Conservation (phyloP, 1,140 invertebrate species). For the Pachypeltis micranthus region DNA sequence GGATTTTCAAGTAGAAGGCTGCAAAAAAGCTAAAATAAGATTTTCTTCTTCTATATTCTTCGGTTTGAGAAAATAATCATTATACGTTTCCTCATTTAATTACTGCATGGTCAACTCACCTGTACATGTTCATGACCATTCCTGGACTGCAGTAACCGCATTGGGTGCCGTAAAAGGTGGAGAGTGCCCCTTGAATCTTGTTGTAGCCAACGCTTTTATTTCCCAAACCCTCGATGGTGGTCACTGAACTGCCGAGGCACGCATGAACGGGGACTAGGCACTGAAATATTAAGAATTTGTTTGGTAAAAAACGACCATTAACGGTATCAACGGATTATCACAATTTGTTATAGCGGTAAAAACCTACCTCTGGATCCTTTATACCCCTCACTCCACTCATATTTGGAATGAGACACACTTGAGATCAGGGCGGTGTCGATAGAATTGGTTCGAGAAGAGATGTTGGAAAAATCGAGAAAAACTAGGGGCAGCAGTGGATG, state of each 20-base stretch:
- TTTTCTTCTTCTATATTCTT: not conserved
- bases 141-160: conserved; percentile 72
- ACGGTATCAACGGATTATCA: no score
- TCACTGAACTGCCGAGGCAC: conserved; percentile 60
- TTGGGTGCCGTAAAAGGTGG: conserved; percentile 60
- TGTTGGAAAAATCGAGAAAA: no score
- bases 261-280: conserved; percentile 54
- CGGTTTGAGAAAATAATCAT: not conserved
- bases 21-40: not conserved
- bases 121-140: conserved; percentile 77
- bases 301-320: no score
- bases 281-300: conserved; percentile 37
- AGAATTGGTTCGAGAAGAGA: no score
- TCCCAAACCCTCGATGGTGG: conserved; percentile 66
- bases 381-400: no score
- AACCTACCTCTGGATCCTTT: no score
- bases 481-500: no score
- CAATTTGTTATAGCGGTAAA: no score
- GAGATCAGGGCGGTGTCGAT: no score
- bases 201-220: conserved; percentile 55
- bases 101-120: no score
- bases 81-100: no score
- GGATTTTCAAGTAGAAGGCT: not conserved
- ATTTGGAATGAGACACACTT: no score
- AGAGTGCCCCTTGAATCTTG: conserved; percentile 50